Percentiles rank a stretch among this genome's conserved stretches.
phyloP scores from a whole-genome alignment of 2,888 invertebrate species.

The Netelia virgata region DNA sequence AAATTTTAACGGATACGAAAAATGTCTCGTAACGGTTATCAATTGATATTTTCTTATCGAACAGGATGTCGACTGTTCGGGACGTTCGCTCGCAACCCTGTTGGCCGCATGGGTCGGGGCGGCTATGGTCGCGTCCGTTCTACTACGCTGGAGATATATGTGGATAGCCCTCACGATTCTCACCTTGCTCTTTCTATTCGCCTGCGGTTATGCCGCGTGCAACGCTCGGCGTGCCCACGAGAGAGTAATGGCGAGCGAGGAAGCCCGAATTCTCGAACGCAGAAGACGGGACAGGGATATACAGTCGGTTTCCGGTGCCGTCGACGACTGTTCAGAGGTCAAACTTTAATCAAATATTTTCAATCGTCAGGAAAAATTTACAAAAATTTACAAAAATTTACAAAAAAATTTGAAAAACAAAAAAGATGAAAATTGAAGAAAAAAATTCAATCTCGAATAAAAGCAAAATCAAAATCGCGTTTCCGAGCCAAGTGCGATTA shows the following conservation, averaged over 20 bases:
- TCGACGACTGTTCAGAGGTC: constrained; percentile 71
- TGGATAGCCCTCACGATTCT: constrained; percentile 77
- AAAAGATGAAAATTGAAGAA: constrained; percentile 6
- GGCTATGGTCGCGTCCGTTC: constrained; percentile 77
- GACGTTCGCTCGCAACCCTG: constrained; percentile 76
- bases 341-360: constrained; percentile 9
- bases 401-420: constrained; percentile 1
- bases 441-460: too few relatives aligned
- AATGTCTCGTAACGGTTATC: background rate
- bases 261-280: constrained; percentile 61
- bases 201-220: constrained; percentile 77
- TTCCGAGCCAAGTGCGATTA: too few relatives aligned
- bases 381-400: background rate
- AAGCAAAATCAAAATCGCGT: too few relatives aligned
- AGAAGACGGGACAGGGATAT: constrained; percentile 68
- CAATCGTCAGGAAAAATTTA: too few relatives aligned
- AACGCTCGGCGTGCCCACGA: constrained; percentile 69
- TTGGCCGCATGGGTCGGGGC: constrained; percentile 77
- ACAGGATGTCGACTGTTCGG: constrained; percentile 76
- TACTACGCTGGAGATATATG: constrained; percentile 78
- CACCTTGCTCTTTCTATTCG: constrained; percentile 76
- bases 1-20: background rate
- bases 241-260: constrained; percentile 60
- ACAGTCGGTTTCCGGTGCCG: constrained; percentile 73
- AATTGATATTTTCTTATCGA: constrained; percentile 18